These are phyloP conservation scores for Muscina levida DNA, from an alignment of 2,888 invertebrate genomes.

Conservation along the genomic window DNA sequence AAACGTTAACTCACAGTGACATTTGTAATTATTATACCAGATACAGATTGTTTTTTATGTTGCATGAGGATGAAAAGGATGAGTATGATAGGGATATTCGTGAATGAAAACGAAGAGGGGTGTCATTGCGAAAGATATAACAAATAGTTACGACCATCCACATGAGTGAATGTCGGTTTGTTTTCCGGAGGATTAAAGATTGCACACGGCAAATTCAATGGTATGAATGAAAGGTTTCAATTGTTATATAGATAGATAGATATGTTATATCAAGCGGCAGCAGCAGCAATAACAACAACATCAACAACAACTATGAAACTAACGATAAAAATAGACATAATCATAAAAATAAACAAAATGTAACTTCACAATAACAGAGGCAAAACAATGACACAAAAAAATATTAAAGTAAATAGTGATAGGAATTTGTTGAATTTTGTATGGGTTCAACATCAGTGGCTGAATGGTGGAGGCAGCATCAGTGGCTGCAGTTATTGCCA, in stretches of 20 bases:
- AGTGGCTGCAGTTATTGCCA: not conserved
- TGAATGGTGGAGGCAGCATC: not conserved
- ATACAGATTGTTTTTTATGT: conserved; percentile 39
- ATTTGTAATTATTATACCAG: conserved; percentile 72
- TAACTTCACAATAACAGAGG: not conserved
- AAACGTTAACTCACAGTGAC: conserved; percentile 65
- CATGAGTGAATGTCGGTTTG: conserved; percentile 26
- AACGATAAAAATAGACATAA: conserved; percentile 57
- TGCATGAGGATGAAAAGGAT: conserved; percentile 10
- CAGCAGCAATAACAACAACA: conserved; percentile 2
- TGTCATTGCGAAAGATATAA: too few relatives aligned
- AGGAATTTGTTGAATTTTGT: conserved; percentile 49
- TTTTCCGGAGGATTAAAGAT: conserved; percentile 9
- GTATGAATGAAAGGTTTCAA: conserved; percentile 40
- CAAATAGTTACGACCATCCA: not conserved
- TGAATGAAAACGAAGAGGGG: not conserved
- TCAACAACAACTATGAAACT: conserved; percentile 19
- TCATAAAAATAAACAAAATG: conserved; percentile 62
- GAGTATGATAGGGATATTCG: not conserved
- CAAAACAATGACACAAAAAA: not conserved
- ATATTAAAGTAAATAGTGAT: conserved; percentile 54
- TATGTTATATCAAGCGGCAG: not conserved
- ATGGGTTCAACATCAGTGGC: not conserved
- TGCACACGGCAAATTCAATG: not conserved
- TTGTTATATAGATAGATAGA: conserved; percentile 47